Evolutionary conservation across 2,113 vertebrate species (phyloP).

Genomic region (Gallinago paraguaiae): DNA sequence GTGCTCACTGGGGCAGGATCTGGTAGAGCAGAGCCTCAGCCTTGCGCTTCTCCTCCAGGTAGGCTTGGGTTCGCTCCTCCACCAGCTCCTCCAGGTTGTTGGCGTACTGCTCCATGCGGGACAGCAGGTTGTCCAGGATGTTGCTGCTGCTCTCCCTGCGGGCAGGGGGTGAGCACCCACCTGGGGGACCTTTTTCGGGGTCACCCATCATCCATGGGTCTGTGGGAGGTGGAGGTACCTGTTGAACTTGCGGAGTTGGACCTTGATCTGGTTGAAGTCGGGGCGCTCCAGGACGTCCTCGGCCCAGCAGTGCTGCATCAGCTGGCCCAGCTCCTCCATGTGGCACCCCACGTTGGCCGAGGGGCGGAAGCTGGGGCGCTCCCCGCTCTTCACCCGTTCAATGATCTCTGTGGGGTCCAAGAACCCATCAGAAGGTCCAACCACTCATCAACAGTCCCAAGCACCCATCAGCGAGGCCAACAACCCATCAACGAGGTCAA

Average conservation of each 20-base stretch:
- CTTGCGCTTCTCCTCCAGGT: conserved; percentile 94
- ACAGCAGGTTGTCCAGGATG: conserved; percentile 93
- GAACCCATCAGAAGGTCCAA: background rate
- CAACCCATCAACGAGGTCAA: fast-evolving
- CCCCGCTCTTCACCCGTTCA: conserved; percentile 74
- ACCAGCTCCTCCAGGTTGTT: conserved; percentile 96
- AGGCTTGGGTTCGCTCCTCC: conserved; percentile 92
- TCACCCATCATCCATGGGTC: fast-evolving
- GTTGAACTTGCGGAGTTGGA: conserved; percentile 87
- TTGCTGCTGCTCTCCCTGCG: conserved; percentile 87
- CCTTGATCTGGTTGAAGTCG: conserved; percentile 88
- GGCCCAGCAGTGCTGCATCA: conserved; percentile 92
- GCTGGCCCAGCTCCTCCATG: conserved; percentile 84
- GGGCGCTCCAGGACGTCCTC: conserved; percentile 85
- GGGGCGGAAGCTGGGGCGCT: conserved; percentile 80
- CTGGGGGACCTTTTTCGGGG: fast-evolving
- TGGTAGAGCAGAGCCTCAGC: conserved; percentile 94
- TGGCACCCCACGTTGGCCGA: conserved; percentile 80
- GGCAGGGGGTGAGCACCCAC: background rate
- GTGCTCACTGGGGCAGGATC: conserved; percentile 92
- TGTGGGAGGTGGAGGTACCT: conserved; percentile 63
- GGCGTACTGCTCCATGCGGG: conserved; percentile 95
- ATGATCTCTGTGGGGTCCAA: conserved; percentile 77
- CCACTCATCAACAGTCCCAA: background rate
- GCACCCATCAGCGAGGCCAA: background rate